Conservation (phyloP, 2,113 vertebrate genomes). For the Glaucidium brasilianum region DNA sequence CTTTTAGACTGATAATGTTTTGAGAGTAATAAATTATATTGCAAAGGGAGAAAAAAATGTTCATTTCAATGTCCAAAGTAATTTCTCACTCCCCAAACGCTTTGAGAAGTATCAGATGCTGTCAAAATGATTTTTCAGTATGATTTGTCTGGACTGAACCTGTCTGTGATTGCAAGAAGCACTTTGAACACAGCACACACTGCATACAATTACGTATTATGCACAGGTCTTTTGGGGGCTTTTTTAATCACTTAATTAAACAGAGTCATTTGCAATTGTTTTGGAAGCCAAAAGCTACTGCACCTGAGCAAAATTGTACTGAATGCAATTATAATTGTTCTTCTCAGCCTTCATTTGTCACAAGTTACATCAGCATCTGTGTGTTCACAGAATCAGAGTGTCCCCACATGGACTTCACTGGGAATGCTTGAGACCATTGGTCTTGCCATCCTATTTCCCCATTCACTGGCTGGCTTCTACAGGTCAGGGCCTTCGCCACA, state of each 20-base stretch:
- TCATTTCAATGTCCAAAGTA: background rate
- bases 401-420: background rate
- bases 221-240: background rate
- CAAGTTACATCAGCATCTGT: background rate
- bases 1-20: background rate
- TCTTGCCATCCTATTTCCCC: background rate
- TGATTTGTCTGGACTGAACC: background rate
- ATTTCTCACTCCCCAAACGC: background rate
- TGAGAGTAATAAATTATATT: background rate
- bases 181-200: background rate
- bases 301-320: background rate
- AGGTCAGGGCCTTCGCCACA: background rate
- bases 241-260: background rate
- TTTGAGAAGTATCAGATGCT: background rate
- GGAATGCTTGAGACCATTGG: background rate
- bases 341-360: background rate
- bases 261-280: background rate
- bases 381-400: background rate
- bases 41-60: background rate
- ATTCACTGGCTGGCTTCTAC: accelerated
- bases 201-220: background rate
- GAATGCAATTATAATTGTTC: background rate
- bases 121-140: background rate
- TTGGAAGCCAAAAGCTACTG: background rate
- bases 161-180: background rate